These are phyloP conservation scores for Rousettus madagascariensis DNA, from an alignment of 2,797 vertebrate species.

Conservation along the genomic window DNA sequence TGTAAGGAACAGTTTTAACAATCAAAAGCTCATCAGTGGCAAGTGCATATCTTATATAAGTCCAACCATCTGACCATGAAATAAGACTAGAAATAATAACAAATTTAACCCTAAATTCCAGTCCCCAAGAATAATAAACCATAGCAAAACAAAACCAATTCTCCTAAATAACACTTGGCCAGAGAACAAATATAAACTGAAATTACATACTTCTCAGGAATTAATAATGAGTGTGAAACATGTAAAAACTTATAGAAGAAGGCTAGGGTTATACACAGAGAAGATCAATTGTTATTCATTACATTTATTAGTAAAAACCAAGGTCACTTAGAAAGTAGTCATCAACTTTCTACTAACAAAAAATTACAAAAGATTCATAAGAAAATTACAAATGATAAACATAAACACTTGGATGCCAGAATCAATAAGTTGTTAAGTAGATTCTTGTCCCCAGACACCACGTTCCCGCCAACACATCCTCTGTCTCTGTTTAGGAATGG, in stretches of 20 bases:
- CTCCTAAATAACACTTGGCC: neutral
- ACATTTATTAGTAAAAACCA: neutral
- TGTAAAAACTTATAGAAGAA: neutral
- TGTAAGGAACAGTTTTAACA: neutral
- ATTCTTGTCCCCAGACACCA: neutral
- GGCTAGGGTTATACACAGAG: neutral
- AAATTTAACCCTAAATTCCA: neutral
- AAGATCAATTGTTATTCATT: slow-evolving; percentile 27
- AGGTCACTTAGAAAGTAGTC: neutral
- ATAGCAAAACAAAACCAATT: neutral
- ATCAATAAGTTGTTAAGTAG: neutral
- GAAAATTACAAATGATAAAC: slow-evolving; percentile 34
- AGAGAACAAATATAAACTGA: neutral
- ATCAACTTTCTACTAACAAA: neutral
- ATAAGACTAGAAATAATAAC: slow-evolving; percentile 4
- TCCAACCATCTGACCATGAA: neutral
- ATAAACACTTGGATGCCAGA: neutral
- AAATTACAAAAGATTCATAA: neutral
- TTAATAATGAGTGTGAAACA: neutral
- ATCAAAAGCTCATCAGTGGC: neutral
- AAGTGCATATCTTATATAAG: neutral
- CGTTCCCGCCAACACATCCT: neutral
- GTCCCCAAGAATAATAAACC: neutral
- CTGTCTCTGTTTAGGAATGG: slow-evolving; percentile 12
- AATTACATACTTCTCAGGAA: neutral